These are phyloP conservation scores for Dastarcus helophoroides DNA, from an alignment of 2,888 invertebrate genomes.

Conservation along the genomic window DNA sequence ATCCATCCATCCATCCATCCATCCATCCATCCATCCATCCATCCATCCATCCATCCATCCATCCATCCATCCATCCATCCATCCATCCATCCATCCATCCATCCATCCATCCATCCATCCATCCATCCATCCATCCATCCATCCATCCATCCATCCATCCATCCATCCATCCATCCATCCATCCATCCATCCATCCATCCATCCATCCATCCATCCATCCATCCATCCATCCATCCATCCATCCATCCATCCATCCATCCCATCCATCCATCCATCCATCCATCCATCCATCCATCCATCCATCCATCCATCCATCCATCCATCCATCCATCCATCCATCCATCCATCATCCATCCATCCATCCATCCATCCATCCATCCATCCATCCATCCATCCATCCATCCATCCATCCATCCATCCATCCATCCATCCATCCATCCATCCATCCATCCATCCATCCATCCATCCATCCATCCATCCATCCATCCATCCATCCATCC, in stretches of 20 bases:
- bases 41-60: background rate
- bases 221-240: constrained; percentile 8
- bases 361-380: constrained; percentile 8
- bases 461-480: constrained; percentile 7
- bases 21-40: constrained; percentile 7
- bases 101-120: constrained; percentile 8
- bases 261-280: constrained; percentile 8
- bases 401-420: constrained; percentile 8
- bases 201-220: constrained; percentile 8
- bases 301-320: constrained; percentile 6
- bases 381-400: constrained; percentile 8
- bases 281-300: constrained; percentile 6
- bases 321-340: constrained; percentile 6
- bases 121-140: constrained; percentile 7
- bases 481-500: constrained; percentile 8
- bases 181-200: constrained; percentile 8
- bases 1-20: constrained; percentile 8
- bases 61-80: constrained; percentile 6
- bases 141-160: constrained; percentile 7
- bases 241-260: constrained; percentile 8
- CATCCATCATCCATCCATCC: too few species aligned
- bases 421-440: constrained; percentile 8
- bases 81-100: constrained; percentile 7
- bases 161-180: constrained; percentile 8
- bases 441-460: constrained; percentile 7